phyloP scores from a whole-genome alignment of 1,140 invertebrate genomes.

The Neotoxoptera formosana region DNA sequence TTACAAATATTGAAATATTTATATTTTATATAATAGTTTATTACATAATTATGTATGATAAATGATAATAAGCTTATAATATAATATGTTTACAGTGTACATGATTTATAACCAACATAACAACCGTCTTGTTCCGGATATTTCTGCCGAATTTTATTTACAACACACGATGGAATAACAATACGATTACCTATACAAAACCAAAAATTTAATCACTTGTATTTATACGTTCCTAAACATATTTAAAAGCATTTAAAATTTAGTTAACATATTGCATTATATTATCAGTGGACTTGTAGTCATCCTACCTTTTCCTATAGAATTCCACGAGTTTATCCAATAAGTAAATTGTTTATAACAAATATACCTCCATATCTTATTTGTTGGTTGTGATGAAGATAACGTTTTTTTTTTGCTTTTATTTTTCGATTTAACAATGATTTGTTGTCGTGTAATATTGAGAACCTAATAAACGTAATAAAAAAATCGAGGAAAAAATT shows the following conservation, averaged over 20 bases:
- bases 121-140: no score
- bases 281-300: neutral
- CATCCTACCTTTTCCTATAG: neutral
- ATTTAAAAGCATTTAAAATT: neutral
- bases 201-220: neutral
- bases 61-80: no score
- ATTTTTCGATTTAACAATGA: neutral
- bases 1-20: no score
- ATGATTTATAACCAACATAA: no score
- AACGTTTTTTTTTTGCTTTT: neutral
- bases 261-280: neutral
- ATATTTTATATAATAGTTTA: no score
- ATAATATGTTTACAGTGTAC: no score
- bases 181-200: neutral
- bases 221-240: neutral
- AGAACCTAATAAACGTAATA: neutral
- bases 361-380: neutral
- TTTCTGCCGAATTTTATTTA: no score
- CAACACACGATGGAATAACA: no score
- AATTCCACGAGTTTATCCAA: neutral
- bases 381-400: neutral
- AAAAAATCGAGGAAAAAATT: neutral
- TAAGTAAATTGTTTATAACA: conserved; percentile 24
- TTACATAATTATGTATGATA: no score
- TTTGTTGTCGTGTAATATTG: conserved; percentile 16